These are phyloP conservation scores for Nymphalis polychloros DNA, from an alignment of 2,888 invertebrate species.

Conservation along the genomic window DNA sequence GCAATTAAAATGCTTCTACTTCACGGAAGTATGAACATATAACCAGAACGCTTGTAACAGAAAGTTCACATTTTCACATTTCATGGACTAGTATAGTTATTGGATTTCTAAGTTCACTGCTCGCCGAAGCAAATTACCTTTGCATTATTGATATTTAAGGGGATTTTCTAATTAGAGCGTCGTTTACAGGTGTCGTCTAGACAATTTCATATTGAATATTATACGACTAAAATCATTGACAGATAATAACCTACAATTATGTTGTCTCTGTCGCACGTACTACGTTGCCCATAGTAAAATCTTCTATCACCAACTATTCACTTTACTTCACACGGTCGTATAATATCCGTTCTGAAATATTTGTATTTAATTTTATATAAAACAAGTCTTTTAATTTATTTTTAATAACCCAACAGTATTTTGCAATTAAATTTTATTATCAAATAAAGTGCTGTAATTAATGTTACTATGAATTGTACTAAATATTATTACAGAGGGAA, in stretches of 20 bases:
- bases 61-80: slow-evolving; percentile 31
- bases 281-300: slow-evolving; percentile 1
- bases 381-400: too few species aligned
- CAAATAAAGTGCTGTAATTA: too few species aligned
- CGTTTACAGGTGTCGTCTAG: slow-evolving; percentile 59
- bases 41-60: slow-evolving; percentile 41
- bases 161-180: slow-evolving; percentile 63
- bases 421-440: too few species aligned
- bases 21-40: slow-evolving; percentile 54
- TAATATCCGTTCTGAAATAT: slow-evolving; percentile 53
- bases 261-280: slow-evolving; percentile 37
- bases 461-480: too few species aligned
- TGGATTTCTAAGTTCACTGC: slow-evolving; percentile 11
- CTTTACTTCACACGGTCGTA: slow-evolving; percentile 40
- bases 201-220: slow-evolving; percentile 58
- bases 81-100: slow-evolving; percentile 3
- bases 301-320: slow-evolving; percentile 32
- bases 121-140: slow-evolving; percentile 53
- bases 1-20: slow-evolving; percentile 71
- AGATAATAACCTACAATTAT: neutral
- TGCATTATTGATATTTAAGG: slow-evolving; percentile 58
- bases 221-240: slow-evolving; percentile 41
- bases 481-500: slow-evolving; percentile 12
- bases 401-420: too few species aligned
- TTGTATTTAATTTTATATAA: neutral